A percentile compares a stretch with the other conserved stretches of the same genome.
Evolutionary conservation across 2,797 vertebrate species (phyloP).

Genomic region (Sebastes taczanowskii): DNA sequence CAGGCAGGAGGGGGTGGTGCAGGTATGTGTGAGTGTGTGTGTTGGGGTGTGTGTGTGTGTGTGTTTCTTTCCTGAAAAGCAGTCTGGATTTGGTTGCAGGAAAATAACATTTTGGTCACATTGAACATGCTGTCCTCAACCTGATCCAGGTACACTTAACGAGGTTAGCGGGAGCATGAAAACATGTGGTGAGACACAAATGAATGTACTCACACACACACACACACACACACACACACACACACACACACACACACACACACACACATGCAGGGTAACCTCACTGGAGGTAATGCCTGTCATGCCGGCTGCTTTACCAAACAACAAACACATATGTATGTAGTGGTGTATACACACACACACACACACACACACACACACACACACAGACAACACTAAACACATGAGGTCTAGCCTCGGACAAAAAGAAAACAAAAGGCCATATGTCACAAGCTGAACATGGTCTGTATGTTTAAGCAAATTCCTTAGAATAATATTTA

Average conservation of each 20-base stretch:
- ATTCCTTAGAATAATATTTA: neutral
- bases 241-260: neutral
- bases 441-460: neutral
- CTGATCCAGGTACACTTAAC: conserved; percentile 46
- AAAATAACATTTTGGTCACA: conserved; percentile 37
- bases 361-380: neutral
- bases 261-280: neutral
- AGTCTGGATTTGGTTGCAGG: conserved; percentile 29
- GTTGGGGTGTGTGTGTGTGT: neutral
- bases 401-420: neutral
- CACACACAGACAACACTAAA: neutral
- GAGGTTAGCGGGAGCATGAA: conserved; percentile 37
- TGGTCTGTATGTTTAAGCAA: neutral
- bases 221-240: neutral
- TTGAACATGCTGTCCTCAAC: conserved; percentile 49
- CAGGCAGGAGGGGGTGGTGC: neutral
- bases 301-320: neutral
- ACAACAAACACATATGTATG: neutral
- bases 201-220: conserved; percentile 4
- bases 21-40: neutral
- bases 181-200: conserved; percentile 22
- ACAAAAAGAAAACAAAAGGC: neutral
- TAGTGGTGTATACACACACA: neutral
- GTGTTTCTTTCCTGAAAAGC: neutral
- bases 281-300: neutral